phyloP scores from a whole-genome alignment of 2,888 invertebrate genomes.

The Pseudococcus viburni region DNA sequence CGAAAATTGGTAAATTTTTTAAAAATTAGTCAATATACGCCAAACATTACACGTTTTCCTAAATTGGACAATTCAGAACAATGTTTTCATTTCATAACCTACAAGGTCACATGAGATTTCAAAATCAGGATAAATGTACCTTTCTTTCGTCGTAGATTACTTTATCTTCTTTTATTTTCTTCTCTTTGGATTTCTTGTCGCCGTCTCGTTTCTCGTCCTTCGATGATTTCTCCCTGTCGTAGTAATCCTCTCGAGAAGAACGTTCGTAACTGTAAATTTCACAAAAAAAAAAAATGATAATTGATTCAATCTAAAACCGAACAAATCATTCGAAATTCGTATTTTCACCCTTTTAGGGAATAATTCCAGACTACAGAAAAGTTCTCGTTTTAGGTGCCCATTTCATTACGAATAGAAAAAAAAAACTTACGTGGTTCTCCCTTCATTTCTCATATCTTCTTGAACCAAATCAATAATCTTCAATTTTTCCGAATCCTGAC shows the following conservation, averaged over 20 bases:
- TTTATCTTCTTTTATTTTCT: conserved; percentile 59
- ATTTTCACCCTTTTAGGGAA: background rate
- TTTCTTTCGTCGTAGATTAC: conserved; percentile 56
- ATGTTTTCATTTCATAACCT: too few species aligned
- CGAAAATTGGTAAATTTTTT: too few species aligned
- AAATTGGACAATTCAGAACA: too few species aligned
- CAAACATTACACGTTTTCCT: too few species aligned
- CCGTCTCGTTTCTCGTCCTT: conserved; percentile 62
- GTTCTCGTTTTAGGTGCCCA: background rate
- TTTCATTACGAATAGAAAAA: background rate
- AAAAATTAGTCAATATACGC: too few species aligned
- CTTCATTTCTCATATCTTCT: conserved; percentile 47
- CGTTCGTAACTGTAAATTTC: conserved; percentile 29
- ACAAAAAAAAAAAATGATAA: background rate
- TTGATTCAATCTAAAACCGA: background rate
- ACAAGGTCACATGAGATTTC: background rate
- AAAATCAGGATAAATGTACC: background rate
- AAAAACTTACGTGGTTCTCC: conserved; percentile 36
- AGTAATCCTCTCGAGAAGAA: conserved; percentile 30
- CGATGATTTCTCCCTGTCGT: conserved; percentile 40
- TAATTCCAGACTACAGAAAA: background rate
- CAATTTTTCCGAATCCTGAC: conserved; percentile 49
- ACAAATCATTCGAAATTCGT: background rate
- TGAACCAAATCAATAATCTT: conserved; percentile 52
- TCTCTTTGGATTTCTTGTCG: conserved; percentile 53